Conservation (phyloP, 1,140 invertebrate species). For the Paralvinella palmiformis region DNA sequence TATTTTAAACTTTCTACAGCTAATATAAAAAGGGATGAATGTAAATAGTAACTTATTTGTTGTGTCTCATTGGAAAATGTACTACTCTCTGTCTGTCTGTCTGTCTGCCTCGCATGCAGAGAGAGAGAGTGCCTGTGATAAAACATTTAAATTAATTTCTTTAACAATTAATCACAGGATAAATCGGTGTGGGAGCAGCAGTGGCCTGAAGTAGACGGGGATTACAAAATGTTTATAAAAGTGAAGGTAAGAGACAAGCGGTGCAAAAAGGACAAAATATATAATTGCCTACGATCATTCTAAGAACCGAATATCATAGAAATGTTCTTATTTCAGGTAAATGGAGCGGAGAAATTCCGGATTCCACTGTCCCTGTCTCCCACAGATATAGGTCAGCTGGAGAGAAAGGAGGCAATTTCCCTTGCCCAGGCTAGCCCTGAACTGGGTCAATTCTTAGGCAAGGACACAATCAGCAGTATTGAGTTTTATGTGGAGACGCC, state of each 20-base stretch:
- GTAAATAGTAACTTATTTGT: background rate
- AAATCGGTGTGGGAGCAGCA: slow-evolving; percentile 49
- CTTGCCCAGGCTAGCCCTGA: background rate
- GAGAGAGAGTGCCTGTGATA: too few species aligned
- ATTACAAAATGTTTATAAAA: slow-evolving; percentile 52
- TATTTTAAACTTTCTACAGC: slow-evolving; percentile 6
- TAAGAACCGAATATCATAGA: slow-evolving; percentile 17
- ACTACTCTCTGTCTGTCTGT: slow-evolving; percentile 27
- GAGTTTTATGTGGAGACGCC: background rate
- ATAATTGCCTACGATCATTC: slow-evolving; percentile 59
- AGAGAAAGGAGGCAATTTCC: background rate
- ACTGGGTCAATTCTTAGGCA: background rate
- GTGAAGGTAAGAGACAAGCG: slow-evolving; percentile 23
- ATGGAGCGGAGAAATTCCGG: slow-evolving; percentile 52
- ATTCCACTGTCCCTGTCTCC: slow-evolving; percentile 50
- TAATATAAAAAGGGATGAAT: background rate
- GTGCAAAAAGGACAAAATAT: background rate
- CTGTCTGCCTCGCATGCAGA: too few species aligned
- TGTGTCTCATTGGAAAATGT: slow-evolving; percentile 53
- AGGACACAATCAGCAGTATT: background rate
- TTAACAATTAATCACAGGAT: slow-evolving; percentile 31
- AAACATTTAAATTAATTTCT: background rate
- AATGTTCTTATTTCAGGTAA: slow-evolving; percentile 50
- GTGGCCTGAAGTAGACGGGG: slow-evolving; percentile 74
- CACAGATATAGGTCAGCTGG: background rate